Evolutionary conservation across 2,888 invertebrate species (phyloP), one percentile per base, ranked within the genome.

Genomic region (Minunthozetes semirufus): DNA sequence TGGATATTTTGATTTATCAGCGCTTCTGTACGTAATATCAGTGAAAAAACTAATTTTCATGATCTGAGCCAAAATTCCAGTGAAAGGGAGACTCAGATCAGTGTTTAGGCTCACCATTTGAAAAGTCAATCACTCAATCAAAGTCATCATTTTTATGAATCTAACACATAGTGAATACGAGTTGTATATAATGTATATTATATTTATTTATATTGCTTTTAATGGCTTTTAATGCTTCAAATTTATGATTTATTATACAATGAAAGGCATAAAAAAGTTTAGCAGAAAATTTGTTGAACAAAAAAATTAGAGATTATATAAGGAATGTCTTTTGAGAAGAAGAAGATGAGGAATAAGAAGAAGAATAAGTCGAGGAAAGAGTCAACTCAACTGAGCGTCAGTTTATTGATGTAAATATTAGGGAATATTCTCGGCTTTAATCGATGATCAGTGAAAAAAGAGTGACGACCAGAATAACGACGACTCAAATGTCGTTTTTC

Each of bases 61-160:
- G 56, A 22, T 59, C 59, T 29, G 17, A 15, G 13, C 59, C 17
- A 29, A 59, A 53, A 22, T 1, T 27, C 27, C 8, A 56, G 50
- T 50, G 50, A 56, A 15, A 59, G 42, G 42, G 42, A 42, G 11
- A 42, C 42, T 13, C 42, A 42, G 27, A 29, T 56, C 59, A 29
- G 59, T 59, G 25, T 56, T 56, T 59, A 59, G 46, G 29, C 59
- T 59, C 29, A 59, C 29, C 33, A 33, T 22, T 25, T 59, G 9
- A 59, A 50, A 19, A 27, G 15, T 29, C 27, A 66, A 33, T 66
- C 38, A 66, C 38, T 66, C 63, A 66, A 66, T 66, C 63, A 66
- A 66, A 66, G 38, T 66, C 63, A 66, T 66, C 63, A 42, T 38
- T 66, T 66, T 59, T 59, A 59, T 59, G 29, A 59, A 59, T 59